Evolutionary conservation across 1,140 invertebrate genomes (phyloP), one percentile per base, ranked within the genome.

Genomic region (Brachionus calyciflorus): DNA sequence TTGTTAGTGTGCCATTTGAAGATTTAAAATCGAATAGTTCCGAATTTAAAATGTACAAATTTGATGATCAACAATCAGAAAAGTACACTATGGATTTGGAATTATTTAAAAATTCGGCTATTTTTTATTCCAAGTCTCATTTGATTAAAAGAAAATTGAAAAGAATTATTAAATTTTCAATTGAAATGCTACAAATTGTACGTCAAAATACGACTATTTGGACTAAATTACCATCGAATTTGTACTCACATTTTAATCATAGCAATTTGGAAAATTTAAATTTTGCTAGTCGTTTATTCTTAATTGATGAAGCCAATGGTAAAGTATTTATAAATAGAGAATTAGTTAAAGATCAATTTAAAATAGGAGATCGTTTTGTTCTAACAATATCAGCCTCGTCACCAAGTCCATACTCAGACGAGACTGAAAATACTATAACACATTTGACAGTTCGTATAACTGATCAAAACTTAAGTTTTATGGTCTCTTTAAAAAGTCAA

Each of bases 111-210:
- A 51, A 49, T 21, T 73, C 69, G 7, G 51, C 46, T 10, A 53
- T 73, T 40, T 73, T 73, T 30, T 73, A 51, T 17, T 28, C 69
- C 12, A 49, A 73, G 41, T 49, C 69, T 30, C 69, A 73, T 51
- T 41, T 73, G 26, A 73, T 51, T 12, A 49, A 73, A 40, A 21
- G 69, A 5, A 73, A 51, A 49, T 40, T 73, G 12, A 73, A 73
- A 21, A 19, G 69, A 51, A n/a, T 33, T 21, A 24, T 73, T 26
- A 49, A 55, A 73, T 73, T 73, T 41, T 21, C 10, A 14, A 73
- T 73, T 26, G 51, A 73, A 53, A 73, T 73, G 69, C 21, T 73
- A 6, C 69, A 73, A 53, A 73, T 51, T 17, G 51, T 73, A n/a
- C 69, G 28, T 37, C 2, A 21, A 28, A 55, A 55, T 41, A 28